Percentiles rank a stretch among this genome's conserved stretches.
Conservation (phyloP, 2,888 invertebrate species). For the Linhomoeus sp. region DNA sequence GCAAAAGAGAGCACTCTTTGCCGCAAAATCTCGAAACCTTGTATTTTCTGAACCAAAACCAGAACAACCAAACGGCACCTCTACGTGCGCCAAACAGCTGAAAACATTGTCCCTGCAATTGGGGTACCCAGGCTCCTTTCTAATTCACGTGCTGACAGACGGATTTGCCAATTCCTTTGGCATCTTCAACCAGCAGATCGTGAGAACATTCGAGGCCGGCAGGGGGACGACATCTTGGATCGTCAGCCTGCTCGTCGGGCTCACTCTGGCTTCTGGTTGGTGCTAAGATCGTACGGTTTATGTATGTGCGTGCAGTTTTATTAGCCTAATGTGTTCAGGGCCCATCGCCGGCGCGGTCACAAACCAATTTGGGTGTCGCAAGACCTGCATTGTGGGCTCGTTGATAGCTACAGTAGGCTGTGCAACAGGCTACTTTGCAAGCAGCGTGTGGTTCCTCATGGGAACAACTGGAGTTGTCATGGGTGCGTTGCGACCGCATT, state of each 20-base stretch:
- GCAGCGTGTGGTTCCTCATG: slow-evolving; percentile 60
- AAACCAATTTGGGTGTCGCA: slow-evolving; percentile 76
- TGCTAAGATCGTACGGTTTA: too few relatives aligned
- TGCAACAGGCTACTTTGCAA: slow-evolving; percentile 56
- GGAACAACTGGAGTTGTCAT: slow-evolving; percentile 83
- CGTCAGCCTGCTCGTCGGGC: slow-evolving; percentile 74
- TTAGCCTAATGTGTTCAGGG: too few relatives aligned
- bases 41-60: too few relatives aligned
- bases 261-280: too few relatives aligned
- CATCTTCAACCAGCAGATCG: slow-evolving; percentile 66
- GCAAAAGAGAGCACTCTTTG: too few relatives aligned
- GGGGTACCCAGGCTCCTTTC: too few relatives aligned
- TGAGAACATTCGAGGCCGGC: slow-evolving; percentile 59
- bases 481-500: slow-evolving; percentile 36
- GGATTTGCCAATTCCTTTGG: slow-evolving; percentile 96
- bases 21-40: too few relatives aligned
- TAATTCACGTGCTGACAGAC: slow-evolving; percentile 79
- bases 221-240: slow-evolving; percentile 77
- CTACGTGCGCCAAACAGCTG: too few relatives aligned
- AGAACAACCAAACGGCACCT: too few relatives aligned
- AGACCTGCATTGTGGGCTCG: slow-evolving; percentile 72
- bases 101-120: too few relatives aligned
- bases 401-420: slow-evolving; percentile 51
- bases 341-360: slow-evolving; percentile 84
- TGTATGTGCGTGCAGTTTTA: neutral